These are phyloP conservation scores for Plecotus auritus DNA, from an alignment of 2,113 vertebrate genomes.

Conservation along the genomic window DNA sequence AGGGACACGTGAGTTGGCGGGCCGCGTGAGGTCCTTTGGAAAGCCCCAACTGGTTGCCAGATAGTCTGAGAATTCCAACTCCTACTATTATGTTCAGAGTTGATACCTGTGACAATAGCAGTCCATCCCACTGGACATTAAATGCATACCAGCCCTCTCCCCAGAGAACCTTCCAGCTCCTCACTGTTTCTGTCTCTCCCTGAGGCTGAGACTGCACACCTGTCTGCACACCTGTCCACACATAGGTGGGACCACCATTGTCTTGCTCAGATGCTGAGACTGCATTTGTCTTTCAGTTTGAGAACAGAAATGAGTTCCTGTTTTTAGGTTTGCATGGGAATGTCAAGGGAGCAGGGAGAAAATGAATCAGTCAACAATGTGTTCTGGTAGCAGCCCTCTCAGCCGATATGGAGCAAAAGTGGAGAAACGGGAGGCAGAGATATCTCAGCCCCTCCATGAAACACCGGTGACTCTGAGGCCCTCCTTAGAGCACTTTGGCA, in stretches of 20 bases:
- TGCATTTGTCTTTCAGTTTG: not conserved
- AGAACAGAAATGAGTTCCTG: not conserved
- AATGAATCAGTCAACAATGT: not conserved
- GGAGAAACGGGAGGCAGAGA: not conserved
- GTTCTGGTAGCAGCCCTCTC: conserved; percentile 25
- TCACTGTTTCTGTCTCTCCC: not conserved
- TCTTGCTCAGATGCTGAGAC: not conserved
- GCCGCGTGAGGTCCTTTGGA: not conserved
- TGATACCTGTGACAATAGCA: not conserved
- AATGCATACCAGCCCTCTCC: not conserved
- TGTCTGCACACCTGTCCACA: not conserved
- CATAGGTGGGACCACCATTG: not conserved
- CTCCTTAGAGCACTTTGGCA: not conserved
- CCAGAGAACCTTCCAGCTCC: not conserved
- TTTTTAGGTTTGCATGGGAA: conserved; percentile 60
- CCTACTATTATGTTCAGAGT: not conserved
- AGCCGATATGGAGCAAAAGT: not conserved
- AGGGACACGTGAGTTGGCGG: not conserved
- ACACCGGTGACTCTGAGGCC: fast-evolving
- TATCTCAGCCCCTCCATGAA: not conserved
- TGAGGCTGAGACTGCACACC: not conserved
- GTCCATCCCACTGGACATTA: not conserved
- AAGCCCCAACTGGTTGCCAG: conserved; percentile 1
- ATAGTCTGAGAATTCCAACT: not conserved
- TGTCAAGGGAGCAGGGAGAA: conserved; percentile 24